A percentile compares a stretch with the other conserved stretches of the same genome.
Conservation (phyloP, 2,888 invertebrate species). For the Xestia ashworthii region DNA sequence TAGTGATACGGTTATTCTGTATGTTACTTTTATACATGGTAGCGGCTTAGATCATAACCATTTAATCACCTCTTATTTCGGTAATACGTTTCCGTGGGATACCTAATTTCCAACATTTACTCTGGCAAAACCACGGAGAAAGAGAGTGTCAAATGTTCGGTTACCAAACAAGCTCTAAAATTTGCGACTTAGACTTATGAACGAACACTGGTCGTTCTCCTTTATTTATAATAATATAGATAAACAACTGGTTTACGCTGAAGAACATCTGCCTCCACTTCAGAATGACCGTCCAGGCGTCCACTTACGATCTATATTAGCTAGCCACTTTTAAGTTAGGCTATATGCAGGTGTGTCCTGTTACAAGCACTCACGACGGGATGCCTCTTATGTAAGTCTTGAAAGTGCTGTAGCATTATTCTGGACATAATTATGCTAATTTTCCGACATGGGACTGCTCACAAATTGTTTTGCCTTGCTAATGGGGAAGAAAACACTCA, state of each 20-base stretch:
- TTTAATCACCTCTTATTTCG: too few relatives aligned
- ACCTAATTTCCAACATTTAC: neutral
- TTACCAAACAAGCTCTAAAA: neutral
- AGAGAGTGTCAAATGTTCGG: neutral
- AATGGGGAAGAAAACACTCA: neutral
- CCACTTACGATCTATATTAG: slow-evolving; percentile 12
- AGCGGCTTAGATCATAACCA: neutral
- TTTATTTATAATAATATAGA: slow-evolving; percentile 9
- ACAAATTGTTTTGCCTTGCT: neutral
- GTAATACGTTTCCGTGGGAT: neutral
- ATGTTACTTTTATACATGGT: neutral
- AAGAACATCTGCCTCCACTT: slow-evolving; percentile 21
- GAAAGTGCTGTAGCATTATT: neutral
- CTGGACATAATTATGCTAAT: neutral
- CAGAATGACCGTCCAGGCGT: slow-evolving; percentile 7
- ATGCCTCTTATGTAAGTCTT: neutral
- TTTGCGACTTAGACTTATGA: neutral
- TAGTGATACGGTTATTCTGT: neutral
- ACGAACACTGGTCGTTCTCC: neutral
- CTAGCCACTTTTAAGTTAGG: neutral
- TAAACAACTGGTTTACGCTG: slow-evolving; percentile 6
- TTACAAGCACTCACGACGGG: neutral
- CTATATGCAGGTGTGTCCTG: slow-evolving; percentile 25
- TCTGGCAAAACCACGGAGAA: neutral
- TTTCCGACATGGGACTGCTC: neutral